Evolutionary conservation across 2,888 invertebrate species (phyloP).

Genomic region (Drosophila algonquin): DNA sequence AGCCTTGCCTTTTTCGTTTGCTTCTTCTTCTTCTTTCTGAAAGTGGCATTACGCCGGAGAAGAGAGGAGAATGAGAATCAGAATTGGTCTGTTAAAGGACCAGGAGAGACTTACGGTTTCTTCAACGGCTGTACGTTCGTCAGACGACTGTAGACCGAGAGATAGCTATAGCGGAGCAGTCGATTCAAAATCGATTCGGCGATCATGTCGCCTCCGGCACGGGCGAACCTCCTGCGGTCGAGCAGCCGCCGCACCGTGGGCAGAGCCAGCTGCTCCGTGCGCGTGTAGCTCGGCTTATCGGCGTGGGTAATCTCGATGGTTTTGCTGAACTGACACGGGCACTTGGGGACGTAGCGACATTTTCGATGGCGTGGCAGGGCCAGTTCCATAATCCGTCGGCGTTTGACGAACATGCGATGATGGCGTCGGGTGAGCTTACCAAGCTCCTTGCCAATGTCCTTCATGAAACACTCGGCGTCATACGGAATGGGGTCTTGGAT

Average conservation of each 20-base stretch:
- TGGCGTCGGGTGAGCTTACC: slow-evolving; percentile 56
- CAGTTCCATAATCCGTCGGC: slow-evolving; percentile 64
- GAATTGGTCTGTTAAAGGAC: background rate
- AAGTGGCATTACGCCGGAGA: background rate
- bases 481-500: slow-evolving; percentile 56
- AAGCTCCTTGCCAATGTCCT: slow-evolving; percentile 64
- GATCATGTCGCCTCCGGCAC: slow-evolving; percentile 44
- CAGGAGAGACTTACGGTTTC: slow-evolving; percentile 59
- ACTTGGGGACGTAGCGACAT: slow-evolving; percentile 62
- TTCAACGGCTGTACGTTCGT: slow-evolving; percentile 71
- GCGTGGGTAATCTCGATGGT: slow-evolving; percentile 65
- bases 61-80: background rate
- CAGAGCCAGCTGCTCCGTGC: slow-evolving; percentile 80
- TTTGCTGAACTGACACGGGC: slow-evolving; percentile 72
- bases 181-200: slow-evolving; percentile 73
- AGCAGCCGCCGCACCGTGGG: slow-evolving; percentile 65
- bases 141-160: slow-evolving; percentile 82
- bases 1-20: slow-evolving; percentile 69
- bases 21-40: slow-evolving; percentile 62
- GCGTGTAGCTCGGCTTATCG: slow-evolving; percentile 63
- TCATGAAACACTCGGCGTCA: slow-evolving; percentile 59
- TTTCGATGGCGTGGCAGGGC: slow-evolving; percentile 49
- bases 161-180: slow-evolving; percentile 75
- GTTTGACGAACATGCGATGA: slow-evolving; percentile 54
- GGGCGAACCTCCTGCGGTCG: slow-evolving; percentile 37